Evolutionary conservation across 2,113 vertebrate species (phyloP).

Genomic region (Erinaceus europaeus): DNA sequence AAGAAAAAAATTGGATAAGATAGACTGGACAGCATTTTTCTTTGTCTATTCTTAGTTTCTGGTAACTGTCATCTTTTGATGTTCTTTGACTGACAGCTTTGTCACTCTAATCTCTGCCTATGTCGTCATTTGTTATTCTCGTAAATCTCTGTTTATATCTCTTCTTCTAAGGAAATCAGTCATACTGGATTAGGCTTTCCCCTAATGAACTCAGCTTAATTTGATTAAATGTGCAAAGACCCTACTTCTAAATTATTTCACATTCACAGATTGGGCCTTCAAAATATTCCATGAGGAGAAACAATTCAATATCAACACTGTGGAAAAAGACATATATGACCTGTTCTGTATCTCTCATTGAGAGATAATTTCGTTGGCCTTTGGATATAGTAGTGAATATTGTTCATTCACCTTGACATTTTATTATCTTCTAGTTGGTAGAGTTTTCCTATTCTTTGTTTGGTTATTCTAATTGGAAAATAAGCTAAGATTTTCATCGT

Average conservation of each 20-base stretch:
- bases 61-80: neutral
- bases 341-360: neutral
- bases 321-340: neutral
- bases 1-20: no score
- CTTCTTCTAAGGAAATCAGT: neutral
- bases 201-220: neutral
- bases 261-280: neutral
- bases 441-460: neutral
- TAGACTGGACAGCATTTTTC: neutral
- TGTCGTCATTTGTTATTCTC: neutral
- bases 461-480: constrained; percentile 23
- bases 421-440: neutral
- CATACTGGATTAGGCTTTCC: neutral
- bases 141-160: neutral
- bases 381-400: neutral
- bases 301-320: neutral
- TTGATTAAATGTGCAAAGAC: neutral
- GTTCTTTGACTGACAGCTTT: neutral
- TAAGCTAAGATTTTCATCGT: neutral
- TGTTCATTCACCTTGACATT: neutral
- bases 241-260: neutral
- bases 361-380: neutral
- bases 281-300: neutral
- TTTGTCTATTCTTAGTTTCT: neutral
- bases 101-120: neutral